Percentiles rank a stretch among this genome's conserved stretches.
Evolutionary conservation across 2,888 invertebrate species (phyloP).

Genomic region (Rhopalosiphum nymphaeae): DNA sequence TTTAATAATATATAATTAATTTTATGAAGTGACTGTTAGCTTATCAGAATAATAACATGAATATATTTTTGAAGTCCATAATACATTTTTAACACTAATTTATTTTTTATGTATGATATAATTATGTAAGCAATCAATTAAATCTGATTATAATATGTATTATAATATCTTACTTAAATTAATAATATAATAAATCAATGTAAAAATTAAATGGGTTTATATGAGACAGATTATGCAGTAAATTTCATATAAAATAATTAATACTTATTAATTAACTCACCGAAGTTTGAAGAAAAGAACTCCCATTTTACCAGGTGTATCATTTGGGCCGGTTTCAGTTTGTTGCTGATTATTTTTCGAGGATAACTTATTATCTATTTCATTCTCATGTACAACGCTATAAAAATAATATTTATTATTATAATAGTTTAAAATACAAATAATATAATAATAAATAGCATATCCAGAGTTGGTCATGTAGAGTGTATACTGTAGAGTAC

Average conservation of each 20-base stretch:
- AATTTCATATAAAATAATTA: background rate
- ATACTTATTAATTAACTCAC: slow-evolving; percentile 71
- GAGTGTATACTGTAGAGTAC: background rate
- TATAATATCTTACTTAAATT: background rate
- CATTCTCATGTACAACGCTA: slow-evolving; percentile 58
- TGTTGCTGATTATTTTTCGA: slow-evolving; percentile 65
- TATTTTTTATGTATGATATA: background rate
- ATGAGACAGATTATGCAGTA: background rate
- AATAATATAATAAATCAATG: background rate
- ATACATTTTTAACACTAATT: background rate
- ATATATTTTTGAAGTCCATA: background rate
- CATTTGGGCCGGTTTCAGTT: slow-evolving; percentile 68
- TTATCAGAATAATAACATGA: background rate
- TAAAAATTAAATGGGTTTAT: background rate
- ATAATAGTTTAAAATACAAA: background rate
- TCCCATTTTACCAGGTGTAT: slow-evolving; percentile 80
- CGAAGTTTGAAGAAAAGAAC: slow-evolving; percentile 90
- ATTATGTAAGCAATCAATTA: background rate
- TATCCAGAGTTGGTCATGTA: background rate
- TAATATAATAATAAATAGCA: background rate
- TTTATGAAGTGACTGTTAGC: background rate
- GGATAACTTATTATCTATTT: slow-evolving; percentile 55
- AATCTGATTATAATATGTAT: background rate
- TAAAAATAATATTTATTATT: background rate
- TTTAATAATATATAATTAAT: background rate